Evolutionary conservation across 2,888 invertebrate species (phyloP).

Genomic region (Watsonalla binaria): DNA sequence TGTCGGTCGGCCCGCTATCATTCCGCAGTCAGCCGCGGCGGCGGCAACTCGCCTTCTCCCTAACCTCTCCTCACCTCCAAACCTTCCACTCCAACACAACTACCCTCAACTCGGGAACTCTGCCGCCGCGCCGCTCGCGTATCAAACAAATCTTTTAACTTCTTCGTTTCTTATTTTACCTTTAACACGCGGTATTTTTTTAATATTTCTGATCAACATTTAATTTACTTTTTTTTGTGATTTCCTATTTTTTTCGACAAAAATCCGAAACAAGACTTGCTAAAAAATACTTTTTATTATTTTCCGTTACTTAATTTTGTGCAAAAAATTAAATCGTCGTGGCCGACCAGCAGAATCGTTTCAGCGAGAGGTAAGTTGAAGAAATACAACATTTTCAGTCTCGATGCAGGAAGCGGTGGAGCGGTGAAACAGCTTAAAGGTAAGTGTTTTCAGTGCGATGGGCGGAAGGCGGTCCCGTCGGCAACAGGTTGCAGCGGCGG

Average conservation of each 20-base stretch:
- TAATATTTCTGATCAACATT: conserved; percentile 39
- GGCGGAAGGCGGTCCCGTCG: conserved; percentile 76
- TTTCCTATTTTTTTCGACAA: conserved; percentile 34
- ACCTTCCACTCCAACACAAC: conserved; percentile 29
- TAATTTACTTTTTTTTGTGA: conserved; percentile 44
- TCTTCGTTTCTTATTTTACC: conserved; percentile 51
- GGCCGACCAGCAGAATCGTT: conserved; percentile 8
- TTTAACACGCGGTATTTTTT: conserved; percentile 33
- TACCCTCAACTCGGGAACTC: conserved; percentile 30
- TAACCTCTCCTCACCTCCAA: conserved; percentile 39
- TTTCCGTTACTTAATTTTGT: conserved; percentile 59
- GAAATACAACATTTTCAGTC: conserved; percentile 11
- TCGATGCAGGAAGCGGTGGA: not conserved
- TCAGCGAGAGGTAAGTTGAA: conserved; percentile 29
- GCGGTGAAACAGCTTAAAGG: conserved; percentile 19
- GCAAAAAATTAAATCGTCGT: conserved; percentile 32
- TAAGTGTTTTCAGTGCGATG: conserved; percentile 37
- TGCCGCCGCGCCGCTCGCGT: conserved; percentile 69
- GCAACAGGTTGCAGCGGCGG: conserved; percentile 69
- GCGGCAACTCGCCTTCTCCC: conserved; percentile 54
- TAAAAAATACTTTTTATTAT: conserved; percentile 35
- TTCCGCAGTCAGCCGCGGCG: conserved; percentile 70
- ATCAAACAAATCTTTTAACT: conserved; percentile 36
- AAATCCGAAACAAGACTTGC: conserved; percentile 17
- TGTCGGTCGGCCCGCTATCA: conserved; percentile 65